Evolutionary conservation across 1,140 invertebrate species (phyloP).

Genomic region (Lysiphlebus fabarum): DNA sequence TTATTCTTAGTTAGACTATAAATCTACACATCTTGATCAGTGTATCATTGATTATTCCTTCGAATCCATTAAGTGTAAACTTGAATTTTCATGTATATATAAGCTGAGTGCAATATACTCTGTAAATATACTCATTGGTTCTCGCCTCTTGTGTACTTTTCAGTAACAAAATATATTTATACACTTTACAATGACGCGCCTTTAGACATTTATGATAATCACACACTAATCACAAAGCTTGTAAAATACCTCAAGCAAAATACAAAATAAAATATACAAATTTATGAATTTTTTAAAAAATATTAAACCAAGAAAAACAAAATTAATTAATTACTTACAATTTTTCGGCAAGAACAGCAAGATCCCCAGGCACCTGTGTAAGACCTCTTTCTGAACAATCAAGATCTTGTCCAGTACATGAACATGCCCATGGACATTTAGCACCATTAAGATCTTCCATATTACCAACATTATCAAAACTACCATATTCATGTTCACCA

Average conservation of each 20-base stretch:
- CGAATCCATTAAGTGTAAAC: no score
- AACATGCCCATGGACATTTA: constrained; percentile 75
- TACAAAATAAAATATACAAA: background rate
- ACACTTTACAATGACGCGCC: constrained; percentile 4
- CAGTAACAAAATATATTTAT: no score
- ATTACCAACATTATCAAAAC: constrained; percentile 34
- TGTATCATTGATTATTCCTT: constrained; percentile 6
- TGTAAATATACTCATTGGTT: constrained; percentile 6
- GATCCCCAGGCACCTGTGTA: constrained; percentile 71
- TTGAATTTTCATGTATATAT: background rate
- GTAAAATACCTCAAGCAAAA: background rate
- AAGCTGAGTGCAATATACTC: constrained; percentile 1
- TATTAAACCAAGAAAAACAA: no score
- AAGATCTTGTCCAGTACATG: constrained; percentile 71
- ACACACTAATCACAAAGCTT: constrained; percentile 2
- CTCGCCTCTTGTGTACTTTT: background rate
- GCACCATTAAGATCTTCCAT: constrained; percentile 44
- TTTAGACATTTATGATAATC: constrained; percentile 24
- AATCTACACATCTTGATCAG: constrained; percentile 26
- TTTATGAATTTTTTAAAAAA: no score
- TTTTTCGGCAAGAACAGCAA: constrained; percentile 69
- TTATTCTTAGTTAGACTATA: constrained; percentile 22
- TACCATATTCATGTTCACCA: constrained; percentile 40
- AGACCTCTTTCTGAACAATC: constrained; percentile 79
- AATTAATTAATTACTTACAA: constrained; percentile 66